These are phyloP conservation scores for Crenichthys baileyi DNA, from an alignment of 2,797 vertebrate species.

Conservation along the genomic window DNA sequence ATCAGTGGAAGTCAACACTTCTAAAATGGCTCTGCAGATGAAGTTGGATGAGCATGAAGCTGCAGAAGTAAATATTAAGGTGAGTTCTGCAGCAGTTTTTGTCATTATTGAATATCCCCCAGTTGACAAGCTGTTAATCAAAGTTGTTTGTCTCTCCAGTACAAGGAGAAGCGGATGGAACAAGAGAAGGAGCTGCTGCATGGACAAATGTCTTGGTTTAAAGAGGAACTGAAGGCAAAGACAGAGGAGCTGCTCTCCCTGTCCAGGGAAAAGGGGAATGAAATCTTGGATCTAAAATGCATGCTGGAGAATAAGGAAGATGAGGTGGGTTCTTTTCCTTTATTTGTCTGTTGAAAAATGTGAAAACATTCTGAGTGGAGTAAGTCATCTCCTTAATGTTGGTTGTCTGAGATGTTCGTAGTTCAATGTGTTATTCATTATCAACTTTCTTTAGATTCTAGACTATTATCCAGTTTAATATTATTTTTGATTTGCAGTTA, in stretches of 20 bases:
- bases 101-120: background rate
- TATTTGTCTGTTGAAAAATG: background rate
- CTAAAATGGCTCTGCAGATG: conserved; percentile 89
- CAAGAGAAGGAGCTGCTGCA: conserved; percentile 94
- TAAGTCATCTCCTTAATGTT: no score
- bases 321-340: conserved; percentile 79
- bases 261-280: conserved; percentile 91
- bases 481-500: conserved; percentile 76
- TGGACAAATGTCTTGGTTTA: conserved; percentile 91
- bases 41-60: conserved; percentile 93
- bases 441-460: background rate
- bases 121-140: background rate
- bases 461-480: background rate
- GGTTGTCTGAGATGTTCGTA: no score
- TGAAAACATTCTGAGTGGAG: background rate
- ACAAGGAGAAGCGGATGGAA: conserved; percentile 94
- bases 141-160: conserved; percentile 75
- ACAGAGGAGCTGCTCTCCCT: conserved; percentile 91
- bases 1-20: conserved; percentile 86
- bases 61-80: conserved; percentile 93
- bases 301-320: conserved; percentile 92
- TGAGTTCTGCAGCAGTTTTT: conserved; percentile 53
- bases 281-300: conserved; percentile 93
- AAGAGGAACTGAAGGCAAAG: conserved; percentile 90
- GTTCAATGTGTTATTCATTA: background rate